These are phyloP conservation scores for Lithosia quadra DNA, from an alignment of 2,888 invertebrate species.

Conservation along the genomic window DNA sequence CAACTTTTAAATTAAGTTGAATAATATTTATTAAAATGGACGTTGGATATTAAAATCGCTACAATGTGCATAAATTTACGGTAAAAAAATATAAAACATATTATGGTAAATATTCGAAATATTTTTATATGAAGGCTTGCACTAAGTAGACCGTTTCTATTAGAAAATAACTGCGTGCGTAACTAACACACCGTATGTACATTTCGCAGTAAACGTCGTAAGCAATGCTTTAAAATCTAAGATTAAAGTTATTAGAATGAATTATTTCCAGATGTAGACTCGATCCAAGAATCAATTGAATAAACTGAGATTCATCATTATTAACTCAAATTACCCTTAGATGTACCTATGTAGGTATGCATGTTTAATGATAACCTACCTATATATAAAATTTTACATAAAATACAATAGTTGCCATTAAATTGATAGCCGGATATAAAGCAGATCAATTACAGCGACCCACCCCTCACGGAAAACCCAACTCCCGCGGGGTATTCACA, in stretches of 20 bases:
- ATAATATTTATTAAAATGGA: background rate
- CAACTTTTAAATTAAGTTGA: background rate
- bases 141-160: background rate
- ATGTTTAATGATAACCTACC: too few species aligned
- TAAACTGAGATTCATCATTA: too few species aligned
- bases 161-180: background rate
- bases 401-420: background rate
- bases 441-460: conserved; percentile 16
- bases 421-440: background rate
- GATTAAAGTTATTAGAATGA: background rate
- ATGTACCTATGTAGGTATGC: too few species aligned
- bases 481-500: conserved; percentile 26
- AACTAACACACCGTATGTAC: background rate
- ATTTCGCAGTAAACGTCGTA: background rate
- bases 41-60: background rate
- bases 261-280: background rate
- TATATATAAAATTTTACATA: background rate
- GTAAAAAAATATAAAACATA: background rate
- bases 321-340: too few species aligned
- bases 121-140: background rate
- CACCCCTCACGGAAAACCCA: conserved; percentile 37
- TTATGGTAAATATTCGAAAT: background rate
- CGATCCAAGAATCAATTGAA: background rate
- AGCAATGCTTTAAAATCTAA: background rate
- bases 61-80: background rate